A percentile compares a stretch with the other conserved stretches of the same genome.
Conservation (phyloP, 2,888 invertebrate species). For the Ephialtes manifestator region DNA sequence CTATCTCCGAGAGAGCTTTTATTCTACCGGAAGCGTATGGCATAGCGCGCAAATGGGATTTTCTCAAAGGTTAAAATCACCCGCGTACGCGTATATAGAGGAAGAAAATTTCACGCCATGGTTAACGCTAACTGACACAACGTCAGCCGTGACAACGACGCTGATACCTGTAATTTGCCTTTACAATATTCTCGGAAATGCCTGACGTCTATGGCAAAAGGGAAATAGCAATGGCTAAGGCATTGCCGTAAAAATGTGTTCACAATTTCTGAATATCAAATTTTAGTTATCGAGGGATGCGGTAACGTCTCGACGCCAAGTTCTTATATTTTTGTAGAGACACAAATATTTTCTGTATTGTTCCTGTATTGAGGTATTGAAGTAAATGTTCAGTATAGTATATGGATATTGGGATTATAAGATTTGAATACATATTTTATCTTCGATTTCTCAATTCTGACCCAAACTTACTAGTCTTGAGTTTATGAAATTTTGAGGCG, state of each 20-base stretch:
- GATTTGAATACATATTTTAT: too few species aligned
- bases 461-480: too few species aligned
- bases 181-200: background rate
- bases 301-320: too few species aligned
- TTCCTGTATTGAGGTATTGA: too few species aligned
- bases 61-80: background rate
- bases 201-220: background rate
- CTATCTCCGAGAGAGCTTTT: background rate
- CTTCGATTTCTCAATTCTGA: too few species aligned
- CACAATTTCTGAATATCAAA: background rate
- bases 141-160: background rate
- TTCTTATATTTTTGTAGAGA: too few species aligned
- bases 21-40: background rate
- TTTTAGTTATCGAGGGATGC: too few species aligned
- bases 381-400: too few species aligned
- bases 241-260: background rate
- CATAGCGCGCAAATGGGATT: slow-evolving; percentile 6
- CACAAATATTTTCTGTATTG: too few species aligned
- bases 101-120: background rate
- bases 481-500: too few species aligned
- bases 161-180: background rate
- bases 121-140: background rate
- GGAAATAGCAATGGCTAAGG: background rate
- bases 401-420: too few species aligned
- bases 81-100: background rate